These are phyloP conservation scores for Onthophagus taurus DNA, from an alignment of 1,140 invertebrate genomes.

Conservation along the genomic window DNA sequence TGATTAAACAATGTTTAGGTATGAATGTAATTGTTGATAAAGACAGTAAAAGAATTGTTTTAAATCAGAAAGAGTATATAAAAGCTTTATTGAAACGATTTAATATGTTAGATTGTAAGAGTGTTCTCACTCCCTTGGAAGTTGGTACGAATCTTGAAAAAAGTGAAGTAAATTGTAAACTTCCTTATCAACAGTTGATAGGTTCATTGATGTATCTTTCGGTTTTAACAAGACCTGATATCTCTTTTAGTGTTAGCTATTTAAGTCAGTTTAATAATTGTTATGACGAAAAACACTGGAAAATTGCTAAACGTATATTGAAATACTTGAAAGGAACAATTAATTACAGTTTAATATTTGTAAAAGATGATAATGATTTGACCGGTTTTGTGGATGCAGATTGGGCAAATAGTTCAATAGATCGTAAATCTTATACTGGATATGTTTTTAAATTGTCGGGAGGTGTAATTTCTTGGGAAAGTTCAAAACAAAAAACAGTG, in stretches of 20 bases:
- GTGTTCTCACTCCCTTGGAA: slow-evolving; percentile 13
- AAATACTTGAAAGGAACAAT: slow-evolving; percentile 31
- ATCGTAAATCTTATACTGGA: slow-evolving; percentile 33
- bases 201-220: slow-evolving; percentile 38
- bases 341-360: slow-evolving; percentile 13
- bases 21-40: slow-evolving; percentile 18
- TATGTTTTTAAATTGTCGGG: slow-evolving; percentile 28
- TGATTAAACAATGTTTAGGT: slow-evolving; percentile 20
- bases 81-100: slow-evolving; percentile 26
- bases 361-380: slow-evolving; percentile 1
- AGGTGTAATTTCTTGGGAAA: slow-evolving; percentile 24
- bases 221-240: slow-evolving; percentile 35
- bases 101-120: slow-evolving; percentile 23
- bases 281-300: slow-evolving; percentile 29
- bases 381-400: slow-evolving; percentile 33
- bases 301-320: slow-evolving; percentile 32
- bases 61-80: slow-evolving; percentile 22
- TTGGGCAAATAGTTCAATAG: slow-evolving; percentile 27
- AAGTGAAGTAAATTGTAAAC: slow-evolving; percentile 8
- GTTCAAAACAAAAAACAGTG: slow-evolving; percentile 30
- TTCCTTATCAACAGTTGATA: slow-evolving; percentile 29
- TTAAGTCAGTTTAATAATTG: slow-evolving; percentile 32
- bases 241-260: slow-evolving; percentile 31
- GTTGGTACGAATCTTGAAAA: slow-evolving; percentile 1
- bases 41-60: slow-evolving; percentile 13